phyloP scores from a whole-genome alignment of 2,797 vertebrate species.

The Danio choprae region DNA sequence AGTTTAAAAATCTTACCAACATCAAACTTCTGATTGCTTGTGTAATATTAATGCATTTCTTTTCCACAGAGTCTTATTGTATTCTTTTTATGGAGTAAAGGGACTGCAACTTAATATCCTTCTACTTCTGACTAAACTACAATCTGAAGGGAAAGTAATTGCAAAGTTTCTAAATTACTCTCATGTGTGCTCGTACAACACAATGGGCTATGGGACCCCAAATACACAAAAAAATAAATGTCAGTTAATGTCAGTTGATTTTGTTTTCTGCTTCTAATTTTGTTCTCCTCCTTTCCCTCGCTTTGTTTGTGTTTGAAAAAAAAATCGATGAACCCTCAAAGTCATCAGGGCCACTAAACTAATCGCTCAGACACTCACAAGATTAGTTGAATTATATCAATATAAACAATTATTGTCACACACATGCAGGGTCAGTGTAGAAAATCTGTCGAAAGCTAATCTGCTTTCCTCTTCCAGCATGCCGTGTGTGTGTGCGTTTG shows the following conservation, averaged over 20 bases:
- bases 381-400: background rate
- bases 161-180: background rate
- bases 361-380: background rate
- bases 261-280: background rate
- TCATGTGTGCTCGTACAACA: background rate
- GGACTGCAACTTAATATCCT: background rate
- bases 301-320: background rate
- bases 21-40: background rate
- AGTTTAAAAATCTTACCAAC: background rate
- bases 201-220: background rate
- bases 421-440: background rate
- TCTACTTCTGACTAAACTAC: background rate
- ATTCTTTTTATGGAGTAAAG: background rate
- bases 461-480: no score
- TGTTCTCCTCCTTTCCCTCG: background rate
- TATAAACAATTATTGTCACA: background rate
- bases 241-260: background rate
- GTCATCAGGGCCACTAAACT: background rate
- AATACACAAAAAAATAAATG: background rate
- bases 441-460: background rate
- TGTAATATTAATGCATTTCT: background rate
- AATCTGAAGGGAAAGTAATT: slow-evolving; percentile 5
- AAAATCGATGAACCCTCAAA: background rate
- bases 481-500: background rate
- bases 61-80: background rate